These are phyloP conservation scores for Amphiduros pacificus DNA, from an alignment of 2,888 invertebrate species.

Conservation along the genomic window DNA sequence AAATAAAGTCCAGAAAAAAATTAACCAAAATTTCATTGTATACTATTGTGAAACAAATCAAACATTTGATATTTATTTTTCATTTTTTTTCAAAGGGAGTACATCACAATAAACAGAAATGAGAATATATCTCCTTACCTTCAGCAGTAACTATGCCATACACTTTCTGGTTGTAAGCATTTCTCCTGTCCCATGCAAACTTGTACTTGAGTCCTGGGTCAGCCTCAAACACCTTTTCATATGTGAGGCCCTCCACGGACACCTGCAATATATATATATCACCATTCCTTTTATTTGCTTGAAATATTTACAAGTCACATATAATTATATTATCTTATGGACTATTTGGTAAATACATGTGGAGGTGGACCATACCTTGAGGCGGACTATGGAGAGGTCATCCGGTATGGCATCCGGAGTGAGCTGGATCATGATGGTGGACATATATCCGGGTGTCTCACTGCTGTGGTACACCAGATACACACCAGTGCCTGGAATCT, in stretches of 20 bases:
- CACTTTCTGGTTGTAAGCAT: constrained; percentile 97
- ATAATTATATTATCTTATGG: too few species aligned
- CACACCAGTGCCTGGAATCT: constrained; percentile 89
- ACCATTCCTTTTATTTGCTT: too few species aligned
- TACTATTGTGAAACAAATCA: too few species aligned
- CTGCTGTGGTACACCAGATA: constrained; percentile 95
- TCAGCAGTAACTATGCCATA: constrained; percentile 94
- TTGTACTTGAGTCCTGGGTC: constrained; percentile 93
- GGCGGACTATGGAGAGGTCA: constrained; percentile 70
- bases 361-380: too few species aligned
- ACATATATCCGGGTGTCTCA: constrained; percentile 90
- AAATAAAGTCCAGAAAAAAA: background rate
- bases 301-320: too few species aligned
- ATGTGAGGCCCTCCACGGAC: constrained; percentile 84
- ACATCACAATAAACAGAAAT: too few species aligned
- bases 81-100: too few species aligned
- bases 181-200: constrained; percentile 97
- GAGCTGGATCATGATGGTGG: constrained; percentile 74
- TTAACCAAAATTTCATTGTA: too few species aligned
- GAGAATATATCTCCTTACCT: too few species aligned
- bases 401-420: constrained; percentile 51
- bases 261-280: too few species aligned
- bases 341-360: too few species aligned
- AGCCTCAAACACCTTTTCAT: constrained; percentile 91
- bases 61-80: too few species aligned